Conservation (phyloP, 2,113 vertebrate species). For the Macrotus californicus region DNA sequence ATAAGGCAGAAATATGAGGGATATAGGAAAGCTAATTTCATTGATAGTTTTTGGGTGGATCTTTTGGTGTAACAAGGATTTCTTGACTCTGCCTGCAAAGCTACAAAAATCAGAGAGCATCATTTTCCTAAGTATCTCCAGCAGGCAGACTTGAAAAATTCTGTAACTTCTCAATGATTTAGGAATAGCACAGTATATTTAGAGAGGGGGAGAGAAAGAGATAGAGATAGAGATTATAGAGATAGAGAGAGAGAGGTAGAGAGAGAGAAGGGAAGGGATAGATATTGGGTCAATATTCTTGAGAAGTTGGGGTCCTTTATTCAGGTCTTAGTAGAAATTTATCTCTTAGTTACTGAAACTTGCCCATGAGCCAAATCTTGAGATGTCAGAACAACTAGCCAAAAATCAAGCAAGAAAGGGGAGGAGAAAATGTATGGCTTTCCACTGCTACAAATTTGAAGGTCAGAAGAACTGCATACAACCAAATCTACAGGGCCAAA, state of each 20-base stretch:
- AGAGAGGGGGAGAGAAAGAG: neutral
- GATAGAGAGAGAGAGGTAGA: neutral
- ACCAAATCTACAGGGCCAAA: neutral
- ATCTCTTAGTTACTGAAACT: neutral
- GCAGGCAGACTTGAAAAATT: neutral
- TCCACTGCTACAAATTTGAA: slow-evolving; percentile 26
- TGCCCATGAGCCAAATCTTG: neutral
- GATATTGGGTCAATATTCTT: neutral
- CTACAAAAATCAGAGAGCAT: neutral
- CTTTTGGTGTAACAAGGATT: neutral
- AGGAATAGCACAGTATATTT: neutral
- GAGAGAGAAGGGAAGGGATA: neutral
- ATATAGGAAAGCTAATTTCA: neutral
- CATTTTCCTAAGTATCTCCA: neutral
- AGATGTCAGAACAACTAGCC: neutral
- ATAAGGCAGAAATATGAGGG: neutral
- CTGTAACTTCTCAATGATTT: neutral
- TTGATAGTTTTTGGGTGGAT: neutral
- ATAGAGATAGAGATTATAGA: neutral
- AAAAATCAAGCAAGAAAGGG: slow-evolving; percentile 42
- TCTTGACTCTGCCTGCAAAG: neutral
- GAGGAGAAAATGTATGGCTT: neutral
- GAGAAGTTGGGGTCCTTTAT: neutral
- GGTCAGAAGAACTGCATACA: neutral
- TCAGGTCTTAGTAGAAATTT: neutral